Percentiles rank a stretch among this genome's conserved stretches.
Conservation (phyloP, 2,888 invertebrate genomes). For the Thera obeliscata region DNA sequence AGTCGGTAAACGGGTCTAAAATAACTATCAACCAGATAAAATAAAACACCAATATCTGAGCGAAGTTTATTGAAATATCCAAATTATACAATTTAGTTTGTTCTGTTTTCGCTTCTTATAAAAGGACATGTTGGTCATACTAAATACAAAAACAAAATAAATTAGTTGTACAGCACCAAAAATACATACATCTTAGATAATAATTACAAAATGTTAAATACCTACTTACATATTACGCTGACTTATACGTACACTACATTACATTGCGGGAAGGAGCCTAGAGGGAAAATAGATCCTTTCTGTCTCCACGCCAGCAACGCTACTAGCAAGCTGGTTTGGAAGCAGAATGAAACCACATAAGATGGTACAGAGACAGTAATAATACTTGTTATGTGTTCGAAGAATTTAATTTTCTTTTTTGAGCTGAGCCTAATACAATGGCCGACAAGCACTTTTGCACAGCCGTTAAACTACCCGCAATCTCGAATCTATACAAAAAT, state of each 20-base stretch:
- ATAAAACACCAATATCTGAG: slow-evolving; percentile 65
- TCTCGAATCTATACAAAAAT: slow-evolving; percentile 2
- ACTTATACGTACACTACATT: slow-evolving; percentile 38
- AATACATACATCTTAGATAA: slow-evolving; percentile 68
- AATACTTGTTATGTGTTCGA: neutral
- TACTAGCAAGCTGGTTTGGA: neutral
- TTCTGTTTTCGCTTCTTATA: slow-evolving; percentile 76
- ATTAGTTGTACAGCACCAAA: slow-evolving; percentile 83
- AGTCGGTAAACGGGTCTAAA: too few species aligned
- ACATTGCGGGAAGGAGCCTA: slow-evolving; percentile 7
- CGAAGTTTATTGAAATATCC: slow-evolving; percentile 79
- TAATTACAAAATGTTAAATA: slow-evolving; percentile 64
- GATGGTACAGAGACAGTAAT: neutral
- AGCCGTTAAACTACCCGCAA: neutral
- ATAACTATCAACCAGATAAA: slow-evolving; percentile 36
- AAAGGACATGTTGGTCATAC: slow-evolving; percentile 67
- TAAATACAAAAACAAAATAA: slow-evolving; percentile 76
- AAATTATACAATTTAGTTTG: slow-evolving; percentile 76
- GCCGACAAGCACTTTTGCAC: neutral
- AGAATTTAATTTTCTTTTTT: too few species aligned
- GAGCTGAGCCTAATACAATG: neutral
- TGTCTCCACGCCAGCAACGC: neutral
- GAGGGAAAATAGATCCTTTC: neutral
- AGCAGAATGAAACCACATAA: neutral
- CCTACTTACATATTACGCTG: slow-evolving; percentile 56